Percentiles rank a stretch among this genome's conserved stretches.
These are phyloP conservation scores for Sphinx pinastri DNA, from an alignment of 2,888 invertebrate species.

Conservation along the genomic window DNA sequence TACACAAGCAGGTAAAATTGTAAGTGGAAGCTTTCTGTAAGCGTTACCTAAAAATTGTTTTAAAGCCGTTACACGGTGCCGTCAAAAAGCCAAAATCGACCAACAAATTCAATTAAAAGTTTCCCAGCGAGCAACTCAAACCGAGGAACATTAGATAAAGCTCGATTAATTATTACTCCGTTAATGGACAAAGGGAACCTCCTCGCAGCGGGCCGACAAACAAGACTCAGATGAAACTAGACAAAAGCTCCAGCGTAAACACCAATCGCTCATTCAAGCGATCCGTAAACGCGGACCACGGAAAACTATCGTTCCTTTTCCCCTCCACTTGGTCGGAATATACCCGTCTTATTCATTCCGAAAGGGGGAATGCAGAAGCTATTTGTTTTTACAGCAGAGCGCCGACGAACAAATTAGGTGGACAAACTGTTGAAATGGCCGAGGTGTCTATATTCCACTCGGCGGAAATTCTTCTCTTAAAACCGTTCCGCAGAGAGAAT, in stretches of 20 bases:
- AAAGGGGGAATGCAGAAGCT: constrained; percentile 74
- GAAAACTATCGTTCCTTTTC: constrained; percentile 69
- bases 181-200: constrained; percentile 73
- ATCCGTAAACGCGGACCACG: constrained; percentile 56
- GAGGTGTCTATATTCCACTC: constrained; percentile 80
- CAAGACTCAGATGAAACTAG: constrained; percentile 70
- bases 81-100: constrained; percentile 75
- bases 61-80: constrained; percentile 58
- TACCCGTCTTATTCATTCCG: constrained; percentile 70
- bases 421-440: constrained; percentile 82
- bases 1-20: constrained; percentile 51
- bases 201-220: constrained; percentile 69
- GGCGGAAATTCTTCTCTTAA: constrained; percentile 74
- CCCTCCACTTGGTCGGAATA: constrained; percentile 57
- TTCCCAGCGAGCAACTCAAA: constrained; percentile 68
- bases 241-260: constrained; percentile 75
- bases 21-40: constrained; percentile 51
- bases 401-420: constrained; percentile 83
- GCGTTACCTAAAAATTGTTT: constrained; percentile 66
- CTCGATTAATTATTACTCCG: constrained; percentile 77
- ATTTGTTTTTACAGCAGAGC: constrained; percentile 83
- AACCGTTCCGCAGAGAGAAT: constrained; percentile 63
- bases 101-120: constrained; percentile 81
- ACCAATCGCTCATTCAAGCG: constrained; percentile 74
- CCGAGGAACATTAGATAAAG: constrained; percentile 71